These are phyloP conservation scores for Agrotis ipsilon DNA, from an alignment of 2,888 invertebrate genomes.

Conservation along the genomic window DNA sequence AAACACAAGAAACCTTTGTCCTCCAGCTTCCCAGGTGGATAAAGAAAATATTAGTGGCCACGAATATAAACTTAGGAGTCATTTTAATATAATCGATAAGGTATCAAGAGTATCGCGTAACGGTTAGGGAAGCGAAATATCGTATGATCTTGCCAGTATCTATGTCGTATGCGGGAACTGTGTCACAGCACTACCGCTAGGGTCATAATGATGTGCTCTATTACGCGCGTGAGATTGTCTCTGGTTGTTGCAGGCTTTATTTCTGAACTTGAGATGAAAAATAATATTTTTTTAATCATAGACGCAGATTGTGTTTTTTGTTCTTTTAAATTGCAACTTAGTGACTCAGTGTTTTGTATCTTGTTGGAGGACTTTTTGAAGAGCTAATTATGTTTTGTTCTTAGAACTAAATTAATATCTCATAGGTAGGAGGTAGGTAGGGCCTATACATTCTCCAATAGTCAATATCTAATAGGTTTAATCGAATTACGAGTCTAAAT, in stretches of 20 bases:
- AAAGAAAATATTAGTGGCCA: constrained; percentile 2
- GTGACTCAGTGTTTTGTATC: neutral
- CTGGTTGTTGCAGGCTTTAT: constrained; percentile 22
- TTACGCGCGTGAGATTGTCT: constrained; percentile 63
- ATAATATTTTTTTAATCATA: constrained; percentile 27
- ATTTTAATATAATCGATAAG: constrained; percentile 50
- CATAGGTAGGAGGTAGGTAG: neutral
- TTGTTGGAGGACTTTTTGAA: neutral
- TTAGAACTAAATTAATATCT: constrained; percentile 15
- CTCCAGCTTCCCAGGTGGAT: neutral
- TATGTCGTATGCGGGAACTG: constrained; percentile 74
- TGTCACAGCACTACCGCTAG: constrained; percentile 83
- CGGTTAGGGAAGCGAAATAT: constrained; percentile 66
- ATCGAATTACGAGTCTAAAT: neutral
- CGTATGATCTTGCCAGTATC: constrained; percentile 71
- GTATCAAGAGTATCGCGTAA: constrained; percentile 67
- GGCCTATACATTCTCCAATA: neutral
- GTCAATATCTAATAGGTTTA: neutral
- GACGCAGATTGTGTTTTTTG: neutral
- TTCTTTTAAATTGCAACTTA: constrained; percentile 17
- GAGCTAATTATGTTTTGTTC: neutral
- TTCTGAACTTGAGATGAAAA: constrained; percentile 45
- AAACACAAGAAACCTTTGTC: neutral
- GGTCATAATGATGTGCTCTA: constrained; percentile 76
- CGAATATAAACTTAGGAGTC: constrained; percentile 29